phyloP scores from a whole-genome alignment of 1,140 invertebrate species.

The Lanistes nyassanus region DNA sequence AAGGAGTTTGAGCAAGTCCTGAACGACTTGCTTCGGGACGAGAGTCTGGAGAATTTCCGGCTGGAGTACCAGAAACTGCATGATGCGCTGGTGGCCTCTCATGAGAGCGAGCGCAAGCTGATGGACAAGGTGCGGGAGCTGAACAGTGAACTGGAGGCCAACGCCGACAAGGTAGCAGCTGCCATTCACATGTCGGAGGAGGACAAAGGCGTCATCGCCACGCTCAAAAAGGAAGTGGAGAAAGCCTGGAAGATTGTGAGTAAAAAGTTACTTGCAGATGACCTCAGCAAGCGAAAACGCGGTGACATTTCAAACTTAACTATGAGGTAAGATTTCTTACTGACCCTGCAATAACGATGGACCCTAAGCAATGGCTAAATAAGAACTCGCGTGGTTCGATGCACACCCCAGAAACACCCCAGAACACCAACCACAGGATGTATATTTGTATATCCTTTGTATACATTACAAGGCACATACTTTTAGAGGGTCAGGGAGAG shows the following conservation, averaged over 20 bases:
- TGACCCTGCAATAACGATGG: no score
- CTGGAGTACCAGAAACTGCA: constrained; percentile 18
- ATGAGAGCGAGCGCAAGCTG: constrained; percentile 15
- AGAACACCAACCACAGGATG: no score
- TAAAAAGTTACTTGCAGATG: no score
- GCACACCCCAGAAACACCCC: no score
- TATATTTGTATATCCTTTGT: no score
- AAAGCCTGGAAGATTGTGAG: constrained; percentile 18
- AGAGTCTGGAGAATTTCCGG: constrained; percentile 10
- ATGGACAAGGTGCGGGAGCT: constrained; percentile 12
- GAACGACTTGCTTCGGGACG: constrained; percentile 4
- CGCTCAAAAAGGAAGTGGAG: not conserved
- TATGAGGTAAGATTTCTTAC: no score
- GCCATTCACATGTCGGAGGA: constrained; percentile 9
- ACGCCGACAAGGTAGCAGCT: constrained; percentile 15
- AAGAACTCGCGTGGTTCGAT: no score
- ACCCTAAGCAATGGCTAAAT: no score
- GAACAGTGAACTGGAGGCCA: not conserved
- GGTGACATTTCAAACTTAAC: no score
- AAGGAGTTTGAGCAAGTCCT: constrained; percentile 20
- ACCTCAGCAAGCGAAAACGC: no score
- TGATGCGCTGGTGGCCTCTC: constrained; percentile 8
- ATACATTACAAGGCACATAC: no score
- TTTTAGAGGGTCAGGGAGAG: no score
- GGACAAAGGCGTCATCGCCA: constrained; percentile 7